Evolutionary conservation across 1,140 invertebrate genomes (phyloP), one percentile per base, ranked within the genome.

Genomic region (Phocides pigmalion): DNA sequence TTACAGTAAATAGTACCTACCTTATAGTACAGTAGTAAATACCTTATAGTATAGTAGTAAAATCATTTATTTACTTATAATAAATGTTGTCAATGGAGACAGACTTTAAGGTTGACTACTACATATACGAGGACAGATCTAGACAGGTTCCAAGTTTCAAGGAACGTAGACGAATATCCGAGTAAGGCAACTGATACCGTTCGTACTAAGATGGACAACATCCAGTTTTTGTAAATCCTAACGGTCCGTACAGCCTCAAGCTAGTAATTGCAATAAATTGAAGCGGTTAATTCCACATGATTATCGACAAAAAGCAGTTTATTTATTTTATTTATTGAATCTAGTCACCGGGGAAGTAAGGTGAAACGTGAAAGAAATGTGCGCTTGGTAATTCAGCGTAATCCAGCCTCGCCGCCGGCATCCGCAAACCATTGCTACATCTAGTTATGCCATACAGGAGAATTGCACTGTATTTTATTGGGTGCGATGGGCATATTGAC

Each of bases 261-360:
- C 47, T 62, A 65, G 68, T 80, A 83, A 83, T 79, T 83, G 75
- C 73, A 76, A 78, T 81, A 79, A 76, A 78, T 82, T 70, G 62
- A 70, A 66, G 64, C 75, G 37, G 56, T 61, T 78, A 74, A 80
- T 74, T 71, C 67, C 47, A 62, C 37, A 53, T 42, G 46, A 39
- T 70, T 73, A 74, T 73, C 59, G 37, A 56, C 54, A 82, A 78
- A 81, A 82, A 79, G 66, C 42, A 19, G 66, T 68, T 73, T 71
- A 78, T 74, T 71, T 71, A 75, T 73, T 65, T 75, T 69, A 71
- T 59, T 59, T 39, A 5, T 16, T 14, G 11, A 53, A 54, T 47
- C 9, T 41, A 20, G 14, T 49, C 20, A 12, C 35, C 25, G 35
- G 35, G 19, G 44, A 16, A 47, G 8, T 68, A 68, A 68, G 62